Percentiles rank a stretch among this genome's conserved stretches.
These are phyloP conservation scores for Cololabis saira DNA, from an alignment of 2,113 vertebrate genomes.

Conservation along the genomic window DNA sequence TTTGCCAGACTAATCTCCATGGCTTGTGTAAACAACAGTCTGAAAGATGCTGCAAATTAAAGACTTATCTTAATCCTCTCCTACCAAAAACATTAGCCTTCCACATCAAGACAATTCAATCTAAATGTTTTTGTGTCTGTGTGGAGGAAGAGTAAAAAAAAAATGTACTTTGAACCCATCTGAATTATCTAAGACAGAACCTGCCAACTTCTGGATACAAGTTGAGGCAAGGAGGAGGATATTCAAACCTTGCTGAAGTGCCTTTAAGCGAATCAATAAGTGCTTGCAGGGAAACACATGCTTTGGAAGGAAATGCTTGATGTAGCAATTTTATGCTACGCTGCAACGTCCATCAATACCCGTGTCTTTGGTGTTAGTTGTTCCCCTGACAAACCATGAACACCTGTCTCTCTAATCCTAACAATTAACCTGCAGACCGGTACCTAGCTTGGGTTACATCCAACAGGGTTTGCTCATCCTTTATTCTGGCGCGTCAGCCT, in stretches of 20 bases:
- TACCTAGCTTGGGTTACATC: constrained; percentile 68
- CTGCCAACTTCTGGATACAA: constrained; percentile 8
- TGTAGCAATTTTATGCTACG: constrained; percentile 58
- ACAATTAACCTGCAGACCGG: constrained; percentile 76
- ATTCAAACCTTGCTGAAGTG: constrained; percentile 30
- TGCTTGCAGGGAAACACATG: constrained; percentile 39
- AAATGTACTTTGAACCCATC: constrained; percentile 28
- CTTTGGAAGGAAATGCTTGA: constrained; percentile 18
- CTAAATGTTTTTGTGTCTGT: constrained; percentile 30
- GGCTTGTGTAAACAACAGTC: constrained; percentile 67
- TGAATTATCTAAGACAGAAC: constrained; percentile 40
- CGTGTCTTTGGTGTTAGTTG: constrained; percentile 60
- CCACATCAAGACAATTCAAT: constrained; percentile 56
- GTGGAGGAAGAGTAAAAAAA: constrained; percentile 2
- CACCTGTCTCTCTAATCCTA: constrained; percentile 81
- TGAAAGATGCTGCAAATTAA: constrained; percentile 70
- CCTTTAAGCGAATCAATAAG: constrained; percentile 14
- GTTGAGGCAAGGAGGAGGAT: constrained; percentile 21
- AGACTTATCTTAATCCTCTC: constrained; percentile 74
- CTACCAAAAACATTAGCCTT: constrained; percentile 62
- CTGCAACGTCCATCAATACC: constrained; percentile 50
- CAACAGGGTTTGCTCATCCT: constrained; percentile 51
- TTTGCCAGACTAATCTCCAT: constrained; percentile 66
- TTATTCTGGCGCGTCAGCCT: constrained; percentile 59
- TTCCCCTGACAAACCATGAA: constrained; percentile 53